Evolutionary conservation across 2,888 invertebrate species (phyloP), one percentile per base, ranked within the genome.

Genomic region (Drosophila vallismaia): DNA sequence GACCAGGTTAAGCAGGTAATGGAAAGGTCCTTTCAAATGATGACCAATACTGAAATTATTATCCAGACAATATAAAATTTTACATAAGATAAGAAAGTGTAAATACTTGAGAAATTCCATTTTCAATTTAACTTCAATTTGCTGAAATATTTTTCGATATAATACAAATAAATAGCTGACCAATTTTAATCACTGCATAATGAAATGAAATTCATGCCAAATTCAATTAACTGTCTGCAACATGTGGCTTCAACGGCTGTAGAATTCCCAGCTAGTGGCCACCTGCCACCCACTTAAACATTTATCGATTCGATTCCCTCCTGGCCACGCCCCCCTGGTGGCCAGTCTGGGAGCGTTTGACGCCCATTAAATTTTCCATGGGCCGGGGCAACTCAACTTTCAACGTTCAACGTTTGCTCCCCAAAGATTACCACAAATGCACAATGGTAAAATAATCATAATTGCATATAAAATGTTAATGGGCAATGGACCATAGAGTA

Each of bases 391-490:
- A 5, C 69, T 36, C 77, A 69, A 73, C 69, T 73, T 74, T 28
- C 28, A 19, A 19, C 28, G 14, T 14, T 51, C 59, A 81, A 64
- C 71, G 86, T 71, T 77, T 60, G 75, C 82, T 87, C 84, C 88
- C 88, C 75, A 75, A 79, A 88, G 88, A 85, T 85, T 85, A 88
- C 85, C 85, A 72, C 87, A 86, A 85, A 85, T 85, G 87, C 84
- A 86, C 84, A 88, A 88, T 88, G 84, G 84, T 86, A 85, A 88
- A 85, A 85, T 85, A 85, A 85, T 85, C 84, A 85, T 85, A 85
- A 85, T 85, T 85, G 84, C 84, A 85, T 85, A 85, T 88, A 85
- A 85, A 85, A 85, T 85, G 84, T 85, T 85, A 85, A 85, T 85
- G 84, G 88, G 87, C 88, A 81, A 88, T 81, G 83, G 87, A 83